Evolutionary conservation across 2,113 vertebrate species (phyloP).

Genomic region (Seriola quinqueradiata): DNA sequence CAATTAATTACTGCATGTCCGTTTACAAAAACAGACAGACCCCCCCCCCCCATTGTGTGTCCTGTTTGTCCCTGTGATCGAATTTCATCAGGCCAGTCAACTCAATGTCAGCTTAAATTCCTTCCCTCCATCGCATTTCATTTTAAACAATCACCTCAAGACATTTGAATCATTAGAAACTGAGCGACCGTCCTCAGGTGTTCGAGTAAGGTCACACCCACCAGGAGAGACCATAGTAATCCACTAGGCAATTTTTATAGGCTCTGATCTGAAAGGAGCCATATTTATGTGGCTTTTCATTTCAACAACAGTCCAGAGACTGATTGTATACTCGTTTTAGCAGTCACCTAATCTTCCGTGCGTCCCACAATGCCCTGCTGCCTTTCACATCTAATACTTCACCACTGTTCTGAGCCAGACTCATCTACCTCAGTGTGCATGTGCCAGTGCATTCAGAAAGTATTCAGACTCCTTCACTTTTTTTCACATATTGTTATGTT

Average conservation of each 20-base stretch:
- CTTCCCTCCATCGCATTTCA: slow-evolving; percentile 11
- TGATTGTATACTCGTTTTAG: slow-evolving; percentile 4
- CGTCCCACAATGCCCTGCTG: neutral
- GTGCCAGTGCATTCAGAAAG: neutral
- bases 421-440: neutral
- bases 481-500: too few species aligned
- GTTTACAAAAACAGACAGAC: neutral
- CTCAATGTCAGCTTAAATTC: slow-evolving; percentile 37
- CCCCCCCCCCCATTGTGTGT: neutral
- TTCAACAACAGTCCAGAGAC: neutral
- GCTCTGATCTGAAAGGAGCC: slow-evolving; percentile 16
- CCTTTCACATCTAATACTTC: slow-evolving; percentile 31
- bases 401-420: neutral
- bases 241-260: neutral
- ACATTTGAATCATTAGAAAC: slow-evolving; percentile 19
- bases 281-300: slow-evolving; percentile 21
- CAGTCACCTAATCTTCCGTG: slow-evolving; percentile 22
- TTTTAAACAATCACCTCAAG: slow-evolving; percentile 37
- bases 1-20: slow-evolving; percentile 5
- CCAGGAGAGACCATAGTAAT: neutral
- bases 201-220: slow-evolving; percentile 23
- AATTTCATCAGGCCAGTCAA: slow-evolving; percentile 37
- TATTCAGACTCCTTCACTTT: too few species aligned
- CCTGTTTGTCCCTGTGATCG: slow-evolving; percentile 45
- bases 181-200: slow-evolving; percentile 13